Conservation (phyloP, 1,140 invertebrate species). For the Subanguina moxae region DNA sequence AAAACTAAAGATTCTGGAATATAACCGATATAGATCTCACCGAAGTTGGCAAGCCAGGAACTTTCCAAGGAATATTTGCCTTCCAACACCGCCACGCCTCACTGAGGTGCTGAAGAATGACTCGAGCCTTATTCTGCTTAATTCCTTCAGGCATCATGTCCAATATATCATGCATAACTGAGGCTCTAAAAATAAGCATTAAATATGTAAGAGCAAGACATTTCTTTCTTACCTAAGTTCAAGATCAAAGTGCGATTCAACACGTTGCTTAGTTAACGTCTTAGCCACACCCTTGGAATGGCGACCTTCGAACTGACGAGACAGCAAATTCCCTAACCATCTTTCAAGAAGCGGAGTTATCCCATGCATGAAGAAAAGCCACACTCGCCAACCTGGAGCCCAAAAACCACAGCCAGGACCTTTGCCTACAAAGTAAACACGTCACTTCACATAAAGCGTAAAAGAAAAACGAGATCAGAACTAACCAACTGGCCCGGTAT, state of each 20-base stretch:
- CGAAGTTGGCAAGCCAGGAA: conserved; percentile 93
- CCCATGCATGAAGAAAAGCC: conserved; percentile 98
- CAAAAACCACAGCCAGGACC: conserved; percentile 98
- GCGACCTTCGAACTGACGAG: conserved; percentile 94
- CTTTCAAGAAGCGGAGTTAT: conserved; percentile 94
- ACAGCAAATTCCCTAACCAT: conserved; percentile 95
- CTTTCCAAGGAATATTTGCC: conserved; percentile 99
- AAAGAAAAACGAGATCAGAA: conserved; percentile 58
- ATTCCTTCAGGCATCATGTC: conserved; percentile 99
- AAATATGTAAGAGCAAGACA: conserved; percentile 69
- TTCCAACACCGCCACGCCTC: conserved; percentile 99
- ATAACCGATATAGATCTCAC: too few relatives aligned
- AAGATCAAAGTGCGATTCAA: conserved; percentile 98
- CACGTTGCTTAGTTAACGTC: conserved; percentile 97
- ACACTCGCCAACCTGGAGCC: conserved; percentile 98
- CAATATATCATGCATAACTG: conserved; percentile 96
- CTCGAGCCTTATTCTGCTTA: conserved; percentile 97
- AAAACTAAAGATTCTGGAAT: too few relatives aligned
- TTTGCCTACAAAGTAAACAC: too few relatives aligned
- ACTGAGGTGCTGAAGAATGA: conserved; percentile 94
- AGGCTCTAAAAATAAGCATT: conserved; percentile 72
- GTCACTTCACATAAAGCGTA: too few relatives aligned
- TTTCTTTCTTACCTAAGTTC: conserved; percentile 79
- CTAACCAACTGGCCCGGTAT: conserved; percentile 71
- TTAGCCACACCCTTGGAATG: conserved; percentile 98